phyloP scores from a whole-genome alignment of 1,140 invertebrate genomes.

The Drosophila persimilis region DNA sequence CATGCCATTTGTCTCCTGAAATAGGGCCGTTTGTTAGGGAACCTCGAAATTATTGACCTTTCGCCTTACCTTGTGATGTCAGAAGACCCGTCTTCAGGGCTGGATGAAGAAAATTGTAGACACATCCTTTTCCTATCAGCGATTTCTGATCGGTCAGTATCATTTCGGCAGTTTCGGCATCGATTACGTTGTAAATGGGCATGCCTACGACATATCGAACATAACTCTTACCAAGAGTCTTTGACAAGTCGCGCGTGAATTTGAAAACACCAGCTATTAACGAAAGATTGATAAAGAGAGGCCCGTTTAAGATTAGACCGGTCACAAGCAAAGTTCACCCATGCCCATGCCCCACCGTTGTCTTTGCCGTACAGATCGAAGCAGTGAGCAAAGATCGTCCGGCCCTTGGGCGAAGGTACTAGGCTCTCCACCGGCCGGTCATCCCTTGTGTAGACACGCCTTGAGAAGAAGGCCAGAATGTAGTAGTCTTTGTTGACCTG shows the following conservation, averaged over 20 bases:
- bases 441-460: constrained; percentile 40
- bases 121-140: constrained; percentile 59
- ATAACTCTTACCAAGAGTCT: constrained; percentile 35
- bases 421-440: constrained; percentile 40
- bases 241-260: constrained; percentile 7
- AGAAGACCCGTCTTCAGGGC: constrained; percentile 88
- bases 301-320: too few species aligned
- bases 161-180: constrained; percentile 59
- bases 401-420: constrained; percentile 36
- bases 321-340: background rate
- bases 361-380: constrained; percentile 53
- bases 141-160: constrained; percentile 62
- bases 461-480: constrained; percentile 50
- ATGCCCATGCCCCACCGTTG: constrained; percentile 32
- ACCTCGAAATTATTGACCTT: background rate
- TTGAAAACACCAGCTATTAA: constrained; percentile 21
- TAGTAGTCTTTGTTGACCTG: constrained; percentile 54
- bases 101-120: constrained; percentile 85
- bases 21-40: too few species aligned
- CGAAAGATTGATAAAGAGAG: too few species aligned
- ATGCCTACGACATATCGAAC: constrained; percentile 48
- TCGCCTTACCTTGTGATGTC: constrained; percentile 85
- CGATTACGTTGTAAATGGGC: constrained; percentile 62
- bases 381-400: constrained; percentile 50
- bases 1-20: constrained; percentile 88